Conservation (phyloP, 2,797 vertebrate genomes). For the Notamacropus eugenii region DNA sequence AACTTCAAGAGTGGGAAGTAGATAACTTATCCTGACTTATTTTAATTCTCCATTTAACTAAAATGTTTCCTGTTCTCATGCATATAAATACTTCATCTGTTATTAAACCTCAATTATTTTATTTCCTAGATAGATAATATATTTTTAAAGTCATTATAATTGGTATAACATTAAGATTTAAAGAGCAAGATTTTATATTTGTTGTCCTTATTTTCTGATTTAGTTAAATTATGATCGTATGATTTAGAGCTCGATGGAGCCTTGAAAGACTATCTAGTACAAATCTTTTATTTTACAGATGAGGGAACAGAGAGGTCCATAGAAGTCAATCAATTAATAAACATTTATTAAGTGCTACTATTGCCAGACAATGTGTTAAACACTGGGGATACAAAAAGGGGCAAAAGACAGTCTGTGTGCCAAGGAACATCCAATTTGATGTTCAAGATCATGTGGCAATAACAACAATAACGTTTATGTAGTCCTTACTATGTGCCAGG, state of each 20-base stretch:
- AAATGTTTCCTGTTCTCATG: constrained; percentile 44
- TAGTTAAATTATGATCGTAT: constrained; percentile 19
- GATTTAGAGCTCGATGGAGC: neutral
- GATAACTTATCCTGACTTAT: constrained; percentile 41
- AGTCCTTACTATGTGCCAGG: neutral
- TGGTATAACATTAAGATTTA: constrained; percentile 2
- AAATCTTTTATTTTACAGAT: neutral
- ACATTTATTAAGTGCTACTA: neutral
- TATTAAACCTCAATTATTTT: constrained; percentile 52
- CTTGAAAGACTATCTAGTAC: neutral
- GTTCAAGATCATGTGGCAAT: neutral
- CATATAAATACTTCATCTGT: constrained; percentile 7
- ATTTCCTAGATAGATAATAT: constrained; percentile 45
- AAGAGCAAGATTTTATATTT: constrained; percentile 10
- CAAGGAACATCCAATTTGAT: neutral
- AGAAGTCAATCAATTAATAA: neutral
- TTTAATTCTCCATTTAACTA: constrained; percentile 34
- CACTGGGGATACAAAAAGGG: too few species aligned
- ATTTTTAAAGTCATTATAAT: constrained; percentile 42
- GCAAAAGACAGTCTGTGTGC: neutral
- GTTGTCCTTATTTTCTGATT: constrained; percentile 49
- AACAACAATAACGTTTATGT: neutral
- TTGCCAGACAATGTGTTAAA: neutral
- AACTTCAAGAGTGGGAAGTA: constrained; percentile 23
- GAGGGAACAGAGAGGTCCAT: neutral